phyloP scores from a whole-genome alignment of 2,797 vertebrate genomes.

The Muscicapa comitata region DNA sequence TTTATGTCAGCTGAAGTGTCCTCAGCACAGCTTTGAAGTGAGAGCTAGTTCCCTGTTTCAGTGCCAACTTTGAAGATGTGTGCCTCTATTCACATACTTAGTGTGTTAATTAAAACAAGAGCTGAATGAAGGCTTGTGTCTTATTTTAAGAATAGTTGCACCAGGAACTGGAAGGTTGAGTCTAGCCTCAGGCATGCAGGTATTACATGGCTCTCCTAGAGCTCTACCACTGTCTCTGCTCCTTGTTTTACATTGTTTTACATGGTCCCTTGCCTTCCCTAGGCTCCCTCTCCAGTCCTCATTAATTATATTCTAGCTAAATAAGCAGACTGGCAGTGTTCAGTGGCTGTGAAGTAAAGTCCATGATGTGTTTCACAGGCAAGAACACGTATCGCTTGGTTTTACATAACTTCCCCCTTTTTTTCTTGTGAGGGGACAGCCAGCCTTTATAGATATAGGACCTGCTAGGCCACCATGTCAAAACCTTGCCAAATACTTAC shows the following conservation, averaged over 20 bases:
- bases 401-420: neutral
- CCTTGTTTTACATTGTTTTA: neutral
- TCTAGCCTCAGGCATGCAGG: neutral
- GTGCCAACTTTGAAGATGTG: neutral
- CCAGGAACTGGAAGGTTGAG: slow-evolving; percentile 26
- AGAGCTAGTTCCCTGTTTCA: neutral
- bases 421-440: slow-evolving; percentile 25
- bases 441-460: slow-evolving; percentile 19
- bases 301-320: slow-evolving; percentile 30
- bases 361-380: slow-evolving; percentile 26
- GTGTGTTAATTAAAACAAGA: neutral
- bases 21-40: neutral
- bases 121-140: neutral
- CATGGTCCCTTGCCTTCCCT: neutral
- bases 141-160: neutral
- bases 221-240: neutral
- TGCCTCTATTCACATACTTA: neutral
- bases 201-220: neutral
- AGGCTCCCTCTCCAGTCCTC: neutral
- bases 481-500: slow-evolving; percentile 68
- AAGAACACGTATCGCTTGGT: slow-evolving; percentile 30
- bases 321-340: slow-evolving; percentile 22
- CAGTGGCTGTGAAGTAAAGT: slow-evolving; percentile 21
- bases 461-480: slow-evolving; percentile 17
- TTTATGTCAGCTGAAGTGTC: neutral